A percentile compares a stretch with the other conserved stretches of the same genome.
These are phyloP conservation scores for Sylvia atricapilla DNA, from an alignment of 2,113 vertebrate species.

Conservation along the genomic window DNA sequence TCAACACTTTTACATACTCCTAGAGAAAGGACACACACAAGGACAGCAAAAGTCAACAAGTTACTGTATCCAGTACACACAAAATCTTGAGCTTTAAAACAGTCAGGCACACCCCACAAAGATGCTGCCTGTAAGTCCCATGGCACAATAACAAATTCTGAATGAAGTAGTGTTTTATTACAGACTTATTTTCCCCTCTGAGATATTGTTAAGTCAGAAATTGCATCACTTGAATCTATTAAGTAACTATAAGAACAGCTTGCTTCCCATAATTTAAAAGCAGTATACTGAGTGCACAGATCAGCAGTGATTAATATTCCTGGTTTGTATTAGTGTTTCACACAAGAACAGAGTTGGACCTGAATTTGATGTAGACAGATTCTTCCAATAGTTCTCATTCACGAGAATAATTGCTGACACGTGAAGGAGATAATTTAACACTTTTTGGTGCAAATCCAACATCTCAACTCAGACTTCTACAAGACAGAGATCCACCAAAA, in stretches of 20 bases:
- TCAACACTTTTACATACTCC: neutral
- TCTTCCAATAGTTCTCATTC: neutral
- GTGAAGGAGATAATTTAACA: neutral
- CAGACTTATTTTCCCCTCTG: neutral
- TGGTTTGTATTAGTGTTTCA: neutral
- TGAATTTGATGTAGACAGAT: neutral
- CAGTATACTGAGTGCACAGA: neutral
- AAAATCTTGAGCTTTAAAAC: neutral
- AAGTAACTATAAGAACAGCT: neutral
- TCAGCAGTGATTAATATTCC: neutral
- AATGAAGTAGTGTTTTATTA: neutral
- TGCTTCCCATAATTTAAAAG: neutral
- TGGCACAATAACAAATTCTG: neutral
- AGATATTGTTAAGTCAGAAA: neutral
- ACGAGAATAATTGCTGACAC: neutral
- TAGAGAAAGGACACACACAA: neutral
- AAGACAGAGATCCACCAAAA: neutral
- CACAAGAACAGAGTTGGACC: neutral
- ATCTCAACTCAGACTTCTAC: neutral
- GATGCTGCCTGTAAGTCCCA: rapidly evolving
- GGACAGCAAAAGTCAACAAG: neutral
- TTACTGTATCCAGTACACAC: neutral
- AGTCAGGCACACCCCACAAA: neutral
- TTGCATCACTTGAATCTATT: neutral
- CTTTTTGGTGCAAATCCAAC: neutral